A percentile compares a stretch with the other conserved stretches of the same genome.
phyloP scores from a whole-genome alignment of 2,797 vertebrate species.

The Acridotheres tristis region DNA sequence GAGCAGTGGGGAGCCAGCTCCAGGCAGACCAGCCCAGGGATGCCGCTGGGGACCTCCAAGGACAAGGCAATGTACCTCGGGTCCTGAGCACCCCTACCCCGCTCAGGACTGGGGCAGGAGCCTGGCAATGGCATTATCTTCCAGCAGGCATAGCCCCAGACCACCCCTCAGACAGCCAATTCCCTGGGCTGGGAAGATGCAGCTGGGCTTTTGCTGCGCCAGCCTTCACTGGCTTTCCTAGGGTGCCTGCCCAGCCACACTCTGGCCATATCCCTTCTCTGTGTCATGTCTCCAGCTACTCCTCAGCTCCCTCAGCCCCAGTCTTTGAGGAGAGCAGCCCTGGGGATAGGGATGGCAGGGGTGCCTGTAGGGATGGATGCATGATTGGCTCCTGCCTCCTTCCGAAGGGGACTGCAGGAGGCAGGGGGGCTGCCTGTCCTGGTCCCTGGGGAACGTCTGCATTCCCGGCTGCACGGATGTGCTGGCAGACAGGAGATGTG shows the following conservation, averaged over 20 bases:
- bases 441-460: background rate
- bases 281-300: background rate
- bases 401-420: background rate
- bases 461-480: rapidly evolving
- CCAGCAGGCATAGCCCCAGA: background rate
- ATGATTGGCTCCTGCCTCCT: background rate
- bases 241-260: background rate
- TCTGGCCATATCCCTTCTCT: background rate
- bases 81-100: rapidly evolving
- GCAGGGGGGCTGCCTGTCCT: background rate
- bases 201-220: background rate
- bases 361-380: background rate
- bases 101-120: background rate
- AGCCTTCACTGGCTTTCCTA: background rate
- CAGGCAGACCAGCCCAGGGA: background rate
- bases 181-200: background rate
- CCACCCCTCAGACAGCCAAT: background rate
- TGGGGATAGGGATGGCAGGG: background rate
- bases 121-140: background rate
- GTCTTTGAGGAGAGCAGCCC: background rate
- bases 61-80: background rate
- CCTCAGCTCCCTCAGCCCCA: background rate
- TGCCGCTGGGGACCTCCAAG: background rate
- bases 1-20: rapidly evolving
- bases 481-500: background rate